These are phyloP conservation scores for Cotesia chilonis DNA, from an alignment of 1,140 invertebrate genomes.

Conservation along the genomic window DNA sequence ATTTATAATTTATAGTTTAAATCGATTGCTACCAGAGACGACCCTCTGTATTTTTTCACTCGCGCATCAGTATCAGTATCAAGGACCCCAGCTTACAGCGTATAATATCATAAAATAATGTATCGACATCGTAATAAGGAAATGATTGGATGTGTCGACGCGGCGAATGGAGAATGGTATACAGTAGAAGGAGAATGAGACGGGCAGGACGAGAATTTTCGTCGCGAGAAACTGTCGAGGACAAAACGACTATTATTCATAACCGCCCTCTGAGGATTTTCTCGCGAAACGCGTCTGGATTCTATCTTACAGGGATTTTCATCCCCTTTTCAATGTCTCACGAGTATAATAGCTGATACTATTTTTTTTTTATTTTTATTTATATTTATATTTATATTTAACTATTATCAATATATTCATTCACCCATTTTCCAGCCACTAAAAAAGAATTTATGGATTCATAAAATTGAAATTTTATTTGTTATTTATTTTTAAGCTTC, in stretches of 20 bases:
- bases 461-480: no score
- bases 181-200: conserved; percentile 36
- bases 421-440: no score
- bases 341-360: not conserved
- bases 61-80: not conserved
- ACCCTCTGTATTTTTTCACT: conserved; percentile 23
- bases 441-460: no score
- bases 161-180: no score
- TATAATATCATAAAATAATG: conserved; percentile 55
- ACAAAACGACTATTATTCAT: conserved; percentile 37
- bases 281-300: conserved; percentile 29
- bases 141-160: conserved; percentile 59
- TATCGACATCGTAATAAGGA: conserved; percentile 64
- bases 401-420: conserved; percentile 3
- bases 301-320: conserved; percentile 26
- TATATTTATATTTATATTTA: conserved; percentile 7
- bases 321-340: not conserved
- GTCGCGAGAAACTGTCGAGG: conserved; percentile 11
- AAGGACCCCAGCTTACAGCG: not conserved
- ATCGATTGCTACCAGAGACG: not conserved
- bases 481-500: no score
- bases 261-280: conserved; percentile 29
- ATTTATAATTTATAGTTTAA: no score
- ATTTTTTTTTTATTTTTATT: not conserved
- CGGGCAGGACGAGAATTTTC: conserved; percentile 39